These are phyloP conservation scores for Drosophila nr. perissopoda DNA, from an alignment of 2,888 invertebrate genomes.

Conservation along the genomic window DNA sequence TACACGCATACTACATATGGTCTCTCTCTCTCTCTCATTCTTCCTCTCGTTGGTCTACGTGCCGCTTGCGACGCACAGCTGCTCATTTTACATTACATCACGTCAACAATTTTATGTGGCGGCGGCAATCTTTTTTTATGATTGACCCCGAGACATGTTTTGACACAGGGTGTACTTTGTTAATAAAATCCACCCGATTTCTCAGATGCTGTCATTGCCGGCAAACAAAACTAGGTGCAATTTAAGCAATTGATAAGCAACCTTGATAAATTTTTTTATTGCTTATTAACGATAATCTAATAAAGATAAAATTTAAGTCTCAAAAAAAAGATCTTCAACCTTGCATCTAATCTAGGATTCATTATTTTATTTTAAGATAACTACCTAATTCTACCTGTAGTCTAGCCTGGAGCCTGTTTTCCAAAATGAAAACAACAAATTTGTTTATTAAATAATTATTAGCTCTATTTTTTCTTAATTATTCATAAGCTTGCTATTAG, in stretches of 20 bases:
- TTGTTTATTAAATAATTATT: neutral
- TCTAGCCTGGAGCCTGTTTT: neutral
- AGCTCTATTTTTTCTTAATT: neutral
- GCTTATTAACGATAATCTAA: neutral
- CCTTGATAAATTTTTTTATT: slow-evolving; percentile 12
- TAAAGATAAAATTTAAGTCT: neutral
- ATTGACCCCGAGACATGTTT: slow-evolving; percentile 60
- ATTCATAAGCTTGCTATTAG: neutral
- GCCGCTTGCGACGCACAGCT: slow-evolving; percentile 37
- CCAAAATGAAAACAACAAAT: neutral
- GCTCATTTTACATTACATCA: slow-evolving; percentile 46
- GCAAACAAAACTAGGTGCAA: slow-evolving; percentile 29
- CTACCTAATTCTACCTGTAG: neutral
- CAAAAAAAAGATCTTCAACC: neutral
- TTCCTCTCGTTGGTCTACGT: slow-evolving; percentile 56
- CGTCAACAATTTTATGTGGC: slow-evolving; percentile 35
- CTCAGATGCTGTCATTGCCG: slow-evolving; percentile 28
- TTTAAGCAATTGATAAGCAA: slow-evolving; percentile 51
- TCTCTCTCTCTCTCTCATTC: neutral
- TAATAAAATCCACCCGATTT: slow-evolving; percentile 35
- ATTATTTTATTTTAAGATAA: neutral
- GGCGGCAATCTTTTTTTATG: slow-evolving; percentile 25
- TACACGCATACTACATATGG: neutral
- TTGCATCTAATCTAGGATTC: neutral
- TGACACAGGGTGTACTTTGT: slow-evolving; percentile 47